phyloP scores from a whole-genome alignment of 2,113 vertebrate species.

The Sciurus niger region DNA sequence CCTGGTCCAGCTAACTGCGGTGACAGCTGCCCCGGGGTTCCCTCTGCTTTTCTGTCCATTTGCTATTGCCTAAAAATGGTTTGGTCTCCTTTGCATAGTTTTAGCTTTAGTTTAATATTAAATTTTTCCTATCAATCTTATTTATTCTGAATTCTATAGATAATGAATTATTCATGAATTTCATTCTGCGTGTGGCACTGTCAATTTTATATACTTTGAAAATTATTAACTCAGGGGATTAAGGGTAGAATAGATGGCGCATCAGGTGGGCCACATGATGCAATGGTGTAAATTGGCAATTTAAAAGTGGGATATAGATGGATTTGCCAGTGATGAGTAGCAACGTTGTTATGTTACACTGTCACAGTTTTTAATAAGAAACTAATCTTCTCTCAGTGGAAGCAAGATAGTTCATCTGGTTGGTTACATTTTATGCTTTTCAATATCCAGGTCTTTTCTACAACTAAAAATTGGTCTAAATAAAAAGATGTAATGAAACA shows the following conservation, averaged over 20 bases:
- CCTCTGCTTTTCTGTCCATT: not conserved
- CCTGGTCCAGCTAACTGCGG: not conserved
- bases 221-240: not conserved
- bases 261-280: not conserved
- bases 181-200: not conserved
- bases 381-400: not conserved
- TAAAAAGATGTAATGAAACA: not conserved
- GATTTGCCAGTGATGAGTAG: not conserved
- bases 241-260: not conserved
- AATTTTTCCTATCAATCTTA: not conserved
- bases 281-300: not conserved
- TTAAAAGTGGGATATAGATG: constrained; percentile 3
- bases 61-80: not conserved
- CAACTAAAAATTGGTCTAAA: not conserved
- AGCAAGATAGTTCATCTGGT: not conserved
- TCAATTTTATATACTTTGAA: constrained; percentile 15
- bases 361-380: not conserved
- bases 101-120: not conserved
- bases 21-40: not conserved
- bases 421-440: not conserved
- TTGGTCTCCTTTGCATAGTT: not conserved
- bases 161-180: not conserved
- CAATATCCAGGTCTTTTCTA: not conserved
- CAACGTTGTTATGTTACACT: not conserved
- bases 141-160: not conserved